These are phyloP conservation scores for Caenorhabditis sp. DNA, from an alignment of 2,888 invertebrate genomes.

Conservation along the genomic window DNA sequence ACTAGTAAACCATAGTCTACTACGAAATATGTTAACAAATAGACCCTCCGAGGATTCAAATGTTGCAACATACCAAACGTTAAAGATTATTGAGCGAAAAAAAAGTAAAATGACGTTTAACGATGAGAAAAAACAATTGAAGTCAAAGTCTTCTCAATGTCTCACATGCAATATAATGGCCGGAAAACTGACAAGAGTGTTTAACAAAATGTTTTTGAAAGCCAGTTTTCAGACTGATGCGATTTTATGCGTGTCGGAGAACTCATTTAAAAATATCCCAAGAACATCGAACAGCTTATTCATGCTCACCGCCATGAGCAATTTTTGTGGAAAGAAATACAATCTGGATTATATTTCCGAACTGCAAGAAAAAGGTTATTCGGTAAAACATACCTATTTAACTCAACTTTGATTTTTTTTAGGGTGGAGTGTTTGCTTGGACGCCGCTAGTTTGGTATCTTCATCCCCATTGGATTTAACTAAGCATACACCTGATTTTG, in stretches of 20 bases:
- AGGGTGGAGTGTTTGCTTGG: constrained; percentile 78
- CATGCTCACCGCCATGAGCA: constrained; percentile 89
- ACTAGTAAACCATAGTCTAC: too few relatives aligned
- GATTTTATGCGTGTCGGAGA: constrained; percentile 27
- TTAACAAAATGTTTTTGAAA: constrained; percentile 5
- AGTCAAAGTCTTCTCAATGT: too few relatives aligned
- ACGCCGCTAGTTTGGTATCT: constrained; percentile 84
- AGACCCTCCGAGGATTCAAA: too few relatives aligned
- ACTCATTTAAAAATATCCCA: constrained; percentile 12
- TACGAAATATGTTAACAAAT: too few relatives aligned
- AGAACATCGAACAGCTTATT: constrained; percentile 75
- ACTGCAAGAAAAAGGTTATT: constrained; percentile 47
- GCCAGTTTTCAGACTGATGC: constrained; percentile 25
- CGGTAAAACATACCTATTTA: background rate
- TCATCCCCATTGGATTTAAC: constrained; percentile 83
- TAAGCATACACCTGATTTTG: constrained; percentile 83
- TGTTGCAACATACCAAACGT: too few relatives aligned
- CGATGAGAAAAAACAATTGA: too few relatives aligned
- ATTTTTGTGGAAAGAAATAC: constrained; percentile 91
- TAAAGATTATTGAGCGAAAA: background rate
- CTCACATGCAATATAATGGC: too few relatives aligned
- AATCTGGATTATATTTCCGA: constrained; percentile 39
- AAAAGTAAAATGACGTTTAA: background rate
- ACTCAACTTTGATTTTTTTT: constrained; percentile 1
- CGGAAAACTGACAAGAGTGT: background rate